These are phyloP conservation scores for Ctenopoma kingsleyae DNA, from an alignment of 2,797 vertebrate species.

Conservation along the genomic window DNA sequence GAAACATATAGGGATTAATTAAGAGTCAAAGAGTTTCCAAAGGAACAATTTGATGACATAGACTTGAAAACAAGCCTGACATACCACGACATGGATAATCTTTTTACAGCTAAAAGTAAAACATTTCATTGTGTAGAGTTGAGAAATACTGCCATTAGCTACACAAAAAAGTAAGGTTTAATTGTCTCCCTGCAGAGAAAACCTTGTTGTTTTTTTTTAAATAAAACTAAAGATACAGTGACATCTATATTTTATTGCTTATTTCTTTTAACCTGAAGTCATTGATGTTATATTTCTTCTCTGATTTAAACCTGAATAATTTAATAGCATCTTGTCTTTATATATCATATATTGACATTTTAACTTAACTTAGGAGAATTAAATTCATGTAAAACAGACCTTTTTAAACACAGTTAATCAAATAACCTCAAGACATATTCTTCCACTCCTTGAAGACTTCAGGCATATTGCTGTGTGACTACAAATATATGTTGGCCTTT, in stretches of 20 bases:
- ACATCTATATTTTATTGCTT: conserved; percentile 3
- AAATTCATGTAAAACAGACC: background rate
- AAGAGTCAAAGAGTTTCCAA: too few relatives aligned
- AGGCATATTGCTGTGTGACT: too few relatives aligned
- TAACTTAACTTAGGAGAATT: too few relatives aligned
- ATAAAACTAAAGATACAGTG: background rate
- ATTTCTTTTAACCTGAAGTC: background rate
- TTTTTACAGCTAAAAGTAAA: background rate
- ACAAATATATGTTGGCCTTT: too few relatives aligned
- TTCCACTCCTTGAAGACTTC: background rate
- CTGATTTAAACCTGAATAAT: conserved; percentile 7
- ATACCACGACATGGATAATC: too few relatives aligned
- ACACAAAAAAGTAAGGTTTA: conserved; percentile 5
- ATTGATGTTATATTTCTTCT: background rate
- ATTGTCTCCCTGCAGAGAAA: background rate
- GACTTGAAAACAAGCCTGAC: background rate
- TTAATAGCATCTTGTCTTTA: background rate
- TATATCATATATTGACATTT: background rate
- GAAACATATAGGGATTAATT: background rate
- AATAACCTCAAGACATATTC: background rate
- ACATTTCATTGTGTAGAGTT: background rate
- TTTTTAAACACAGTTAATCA: background rate
- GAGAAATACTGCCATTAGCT: background rate
- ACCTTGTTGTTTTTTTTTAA: background rate
- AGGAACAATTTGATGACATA: background rate